These are phyloP conservation scores for Amitus sp. DNA, from an alignment of 2,888 invertebrate species.

Conservation along the genomic window DNA sequence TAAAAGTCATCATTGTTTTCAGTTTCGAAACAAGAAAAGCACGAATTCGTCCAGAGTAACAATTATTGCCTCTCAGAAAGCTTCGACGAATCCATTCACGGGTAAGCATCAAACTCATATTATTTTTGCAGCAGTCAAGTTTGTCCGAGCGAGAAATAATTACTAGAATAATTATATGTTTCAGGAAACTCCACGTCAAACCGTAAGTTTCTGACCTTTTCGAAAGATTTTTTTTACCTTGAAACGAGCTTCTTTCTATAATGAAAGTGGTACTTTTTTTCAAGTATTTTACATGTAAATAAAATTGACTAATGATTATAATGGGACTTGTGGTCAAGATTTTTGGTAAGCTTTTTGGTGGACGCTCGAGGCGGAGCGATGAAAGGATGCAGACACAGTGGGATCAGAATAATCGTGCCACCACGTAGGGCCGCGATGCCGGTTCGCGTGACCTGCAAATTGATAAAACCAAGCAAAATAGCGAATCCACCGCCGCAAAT, in stretches of 20 bases:
- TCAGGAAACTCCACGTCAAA: conserved; percentile 58
- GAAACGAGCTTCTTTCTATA: no score
- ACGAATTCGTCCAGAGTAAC: conserved; percentile 61
- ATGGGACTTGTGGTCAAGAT: no score
- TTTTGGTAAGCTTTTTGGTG: conserved; percentile 98
- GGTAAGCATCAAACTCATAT: conserved; percentile 50
- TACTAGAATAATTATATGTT: conserved; percentile 35
- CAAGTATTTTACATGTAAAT: no score
- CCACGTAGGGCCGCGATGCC: conserved; percentile 95
- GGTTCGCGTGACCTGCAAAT: conserved; percentile 95
- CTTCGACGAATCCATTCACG: conserved; percentile 59
- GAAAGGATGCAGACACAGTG: conserved; percentile 98
- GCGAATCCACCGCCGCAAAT: conserved; percentile 94
- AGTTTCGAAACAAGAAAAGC: conserved; percentile 60
- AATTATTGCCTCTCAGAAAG: conserved; percentile 63
- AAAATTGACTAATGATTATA: no score
- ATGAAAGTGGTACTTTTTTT: no score
- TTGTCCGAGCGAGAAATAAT: no score
- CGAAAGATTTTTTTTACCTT: no score
- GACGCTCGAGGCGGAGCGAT: conserved; percentile 99
- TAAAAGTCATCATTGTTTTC: no score
- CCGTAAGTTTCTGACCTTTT: conserved; percentile 56
- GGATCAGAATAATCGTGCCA: conserved; percentile 96
- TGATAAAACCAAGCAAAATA: conserved; percentile 79
- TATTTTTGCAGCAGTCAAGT: no score